Evolutionary conservation across 2,888 invertebrate species (phyloP).

Genomic region (Drosophila longiperda): DNA sequence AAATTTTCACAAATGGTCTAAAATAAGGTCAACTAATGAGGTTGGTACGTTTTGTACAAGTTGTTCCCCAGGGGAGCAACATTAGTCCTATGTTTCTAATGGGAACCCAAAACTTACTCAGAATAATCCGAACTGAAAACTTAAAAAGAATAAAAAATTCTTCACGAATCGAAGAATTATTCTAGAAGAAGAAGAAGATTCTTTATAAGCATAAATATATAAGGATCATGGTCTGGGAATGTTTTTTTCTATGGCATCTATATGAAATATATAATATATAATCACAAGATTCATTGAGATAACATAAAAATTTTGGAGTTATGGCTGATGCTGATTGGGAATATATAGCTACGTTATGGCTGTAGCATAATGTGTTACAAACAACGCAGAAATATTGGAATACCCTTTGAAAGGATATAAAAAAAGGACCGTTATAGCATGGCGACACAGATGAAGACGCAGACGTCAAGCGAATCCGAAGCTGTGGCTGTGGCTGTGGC

Average conservation of each 20-base stretch:
- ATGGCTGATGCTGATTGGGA: not conserved
- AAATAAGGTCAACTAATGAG: not conserved
- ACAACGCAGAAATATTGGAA: not conserved
- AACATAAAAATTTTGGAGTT: too few species aligned
- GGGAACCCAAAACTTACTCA: not conserved
- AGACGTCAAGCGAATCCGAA: conserved; percentile 66
- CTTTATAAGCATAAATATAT: not conserved
- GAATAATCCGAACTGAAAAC: not conserved
- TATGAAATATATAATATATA: too few species aligned
- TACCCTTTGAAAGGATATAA: not conserved
- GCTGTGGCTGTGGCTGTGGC: conserved; percentile 22
- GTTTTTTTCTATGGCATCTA: not conserved
- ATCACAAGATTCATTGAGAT: too few species aligned
- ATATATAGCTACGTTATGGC: not conserved
- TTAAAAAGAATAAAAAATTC: not conserved
- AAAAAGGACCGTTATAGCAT: conserved; percentile 12
- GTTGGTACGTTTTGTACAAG: not conserved
- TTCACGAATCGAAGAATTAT: not conserved
- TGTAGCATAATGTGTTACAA: not conserved
- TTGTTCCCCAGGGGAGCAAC: not conserved
- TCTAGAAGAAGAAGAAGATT: not conserved
- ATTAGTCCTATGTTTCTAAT: rapidly evolving
- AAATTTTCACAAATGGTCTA: too few species aligned
- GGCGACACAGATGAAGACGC: conserved; percentile 55
- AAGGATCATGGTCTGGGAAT: not conserved